These are phyloP conservation scores for Sciurus carolinensis DNA, from an alignment of 2,797 vertebrate genomes.

Conservation along the genomic window DNA sequence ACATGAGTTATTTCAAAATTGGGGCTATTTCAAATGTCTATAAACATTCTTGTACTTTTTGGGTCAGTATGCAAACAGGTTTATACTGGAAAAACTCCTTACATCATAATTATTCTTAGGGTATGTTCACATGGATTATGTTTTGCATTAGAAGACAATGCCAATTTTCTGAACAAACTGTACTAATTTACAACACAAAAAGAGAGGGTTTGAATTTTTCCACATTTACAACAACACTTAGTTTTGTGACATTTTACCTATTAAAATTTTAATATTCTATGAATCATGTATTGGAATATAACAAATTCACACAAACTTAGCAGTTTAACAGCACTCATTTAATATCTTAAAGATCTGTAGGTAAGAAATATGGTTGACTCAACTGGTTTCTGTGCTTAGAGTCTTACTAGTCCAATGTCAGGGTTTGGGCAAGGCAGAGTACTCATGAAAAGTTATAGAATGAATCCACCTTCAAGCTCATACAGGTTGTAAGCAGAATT, in stretches of 20 bases:
- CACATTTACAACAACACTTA: not conserved
- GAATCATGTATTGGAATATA: not conserved
- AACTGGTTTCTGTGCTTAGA: not conserved
- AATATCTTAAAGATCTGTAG: not conserved
- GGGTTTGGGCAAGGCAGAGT: fast-evolving
- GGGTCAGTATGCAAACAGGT: not conserved
- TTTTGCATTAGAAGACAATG: not conserved
- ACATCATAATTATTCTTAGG: not conserved
- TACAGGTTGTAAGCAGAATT: not conserved
- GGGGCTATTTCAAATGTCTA: not conserved
- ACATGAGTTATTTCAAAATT: not conserved
- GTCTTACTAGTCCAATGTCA: not conserved
- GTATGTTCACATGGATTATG: not conserved
- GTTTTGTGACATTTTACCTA: not conserved
- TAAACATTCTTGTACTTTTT: not conserved
- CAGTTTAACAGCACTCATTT: not conserved
- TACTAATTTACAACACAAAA: not conserved
- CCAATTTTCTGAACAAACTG: not conserved
- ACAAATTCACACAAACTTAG: conserved; percentile 1
- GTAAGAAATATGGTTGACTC: not conserved
- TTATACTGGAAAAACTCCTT: conserved; percentile 8
- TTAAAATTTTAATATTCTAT: not conserved
- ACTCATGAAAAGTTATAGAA: not conserved
- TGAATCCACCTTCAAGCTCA: not conserved
- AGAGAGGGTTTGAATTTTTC: not conserved